phyloP scores from a whole-genome alignment of 2,113 vertebrate species.

The Ciconia boyciana region DNA sequence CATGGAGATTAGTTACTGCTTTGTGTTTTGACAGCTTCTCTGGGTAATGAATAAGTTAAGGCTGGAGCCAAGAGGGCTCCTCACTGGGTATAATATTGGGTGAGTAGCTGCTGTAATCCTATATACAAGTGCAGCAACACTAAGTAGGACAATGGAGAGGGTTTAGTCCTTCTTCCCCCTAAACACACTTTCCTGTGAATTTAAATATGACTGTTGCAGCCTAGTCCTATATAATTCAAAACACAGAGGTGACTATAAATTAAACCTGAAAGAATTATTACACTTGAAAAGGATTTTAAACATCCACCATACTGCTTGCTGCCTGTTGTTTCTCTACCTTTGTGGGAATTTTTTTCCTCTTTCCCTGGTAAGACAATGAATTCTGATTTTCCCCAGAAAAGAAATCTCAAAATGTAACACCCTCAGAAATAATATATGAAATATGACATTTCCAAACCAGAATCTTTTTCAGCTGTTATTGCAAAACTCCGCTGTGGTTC shows the following conservation, averaged over 20 bases:
- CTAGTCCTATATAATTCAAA: background rate
- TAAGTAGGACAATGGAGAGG: background rate
- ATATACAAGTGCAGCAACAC: background rate
- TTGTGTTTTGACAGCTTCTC: background rate
- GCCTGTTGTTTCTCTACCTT: background rate
- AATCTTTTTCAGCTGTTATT: background rate
- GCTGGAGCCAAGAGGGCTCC: background rate
- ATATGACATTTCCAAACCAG: background rate
- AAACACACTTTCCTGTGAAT: background rate
- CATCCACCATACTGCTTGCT: background rate
- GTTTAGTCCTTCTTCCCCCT: background rate
- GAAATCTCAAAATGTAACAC: background rate
- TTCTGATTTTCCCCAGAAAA: background rate
- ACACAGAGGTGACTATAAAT: background rate
- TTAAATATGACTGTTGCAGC: background rate
- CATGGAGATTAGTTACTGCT: background rate
- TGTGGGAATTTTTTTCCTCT: background rate
- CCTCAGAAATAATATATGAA: background rate
- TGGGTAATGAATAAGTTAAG: accelerated
- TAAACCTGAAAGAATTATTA: background rate
- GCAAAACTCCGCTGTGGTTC: background rate
- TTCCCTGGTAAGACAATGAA: background rate
- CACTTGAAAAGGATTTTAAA: background rate
- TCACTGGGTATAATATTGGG: background rate
- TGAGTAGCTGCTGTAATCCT: background rate